Evolutionary conservation across 2,888 invertebrate genomes (phyloP).

Genomic region (Lochmaea crataegi): DNA sequence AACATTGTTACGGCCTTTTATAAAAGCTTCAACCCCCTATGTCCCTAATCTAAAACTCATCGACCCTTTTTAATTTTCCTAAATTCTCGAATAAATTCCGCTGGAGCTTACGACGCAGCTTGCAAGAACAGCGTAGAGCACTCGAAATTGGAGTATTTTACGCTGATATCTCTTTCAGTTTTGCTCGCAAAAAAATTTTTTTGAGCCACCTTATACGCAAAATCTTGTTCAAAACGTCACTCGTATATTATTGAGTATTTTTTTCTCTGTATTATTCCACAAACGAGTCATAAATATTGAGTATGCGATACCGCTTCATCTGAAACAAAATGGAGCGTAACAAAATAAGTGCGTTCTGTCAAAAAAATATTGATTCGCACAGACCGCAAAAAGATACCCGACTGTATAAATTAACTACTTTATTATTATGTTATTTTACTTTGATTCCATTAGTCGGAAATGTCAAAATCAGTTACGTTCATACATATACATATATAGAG

Average conservation of each 20-base stretch:
- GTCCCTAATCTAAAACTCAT: too few species aligned
- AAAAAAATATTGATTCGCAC: slow-evolving; percentile 27
- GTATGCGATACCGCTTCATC: not conserved
- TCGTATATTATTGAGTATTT: not conserved
- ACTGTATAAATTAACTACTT: slow-evolving; percentile 18
- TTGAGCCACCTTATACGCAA: too few species aligned
- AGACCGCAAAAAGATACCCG: slow-evolving; percentile 13
- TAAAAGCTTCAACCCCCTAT: too few species aligned
- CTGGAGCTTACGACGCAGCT: too few species aligned
- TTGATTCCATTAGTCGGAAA: slow-evolving; percentile 39
- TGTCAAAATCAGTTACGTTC: slow-evolving; percentile 36
- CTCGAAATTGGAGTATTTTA: too few species aligned
- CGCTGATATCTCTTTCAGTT: too few species aligned
- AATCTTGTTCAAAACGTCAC: too few species aligned
- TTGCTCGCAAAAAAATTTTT: too few species aligned
- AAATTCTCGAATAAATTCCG: too few species aligned
- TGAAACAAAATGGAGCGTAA: slow-evolving; percentile 15
- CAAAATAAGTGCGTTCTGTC: slow-evolving; percentile 26
- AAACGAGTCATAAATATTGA: not conserved
- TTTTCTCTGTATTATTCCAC: not conserved
- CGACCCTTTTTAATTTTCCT: too few species aligned
- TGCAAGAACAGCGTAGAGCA: too few species aligned
- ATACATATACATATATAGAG: slow-evolving; percentile 36
- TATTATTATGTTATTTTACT: slow-evolving; percentile 36
- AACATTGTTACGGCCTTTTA: too few species aligned